These are phyloP conservation scores for Thecocarcelia acutangulata DNA, from an alignment of 2,888 invertebrate genomes.

Conservation along the genomic window DNA sequence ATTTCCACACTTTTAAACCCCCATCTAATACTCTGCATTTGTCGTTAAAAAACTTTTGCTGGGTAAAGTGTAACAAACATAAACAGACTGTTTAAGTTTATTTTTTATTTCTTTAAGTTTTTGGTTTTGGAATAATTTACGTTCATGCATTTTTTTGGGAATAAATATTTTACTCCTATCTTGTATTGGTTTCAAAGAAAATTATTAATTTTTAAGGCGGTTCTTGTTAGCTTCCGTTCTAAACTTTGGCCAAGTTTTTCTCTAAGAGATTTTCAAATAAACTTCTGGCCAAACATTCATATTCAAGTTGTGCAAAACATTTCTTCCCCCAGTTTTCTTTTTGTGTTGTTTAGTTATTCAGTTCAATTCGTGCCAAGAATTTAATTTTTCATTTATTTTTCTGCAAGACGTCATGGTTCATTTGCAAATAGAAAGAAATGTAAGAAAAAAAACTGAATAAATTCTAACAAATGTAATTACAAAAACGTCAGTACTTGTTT, in stretches of 20 bases:
- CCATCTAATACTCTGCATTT: no score
- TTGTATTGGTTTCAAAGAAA: conserved; percentile 45
- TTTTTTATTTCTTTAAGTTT: no score
- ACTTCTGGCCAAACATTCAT: conserved; percentile 54
- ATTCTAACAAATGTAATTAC: conserved; percentile 57
- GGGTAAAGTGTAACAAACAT: no score
- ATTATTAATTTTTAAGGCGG: conserved; percentile 58
- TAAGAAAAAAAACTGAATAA: conserved; percentile 26
- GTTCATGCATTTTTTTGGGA: conserved; percentile 17
- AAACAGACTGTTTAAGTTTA: no score
- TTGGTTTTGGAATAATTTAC: conserved; percentile 6
- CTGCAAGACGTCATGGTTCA: conserved; percentile 53
- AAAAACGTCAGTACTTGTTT: conserved; percentile 48
- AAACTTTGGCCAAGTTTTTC: conserved; percentile 19
- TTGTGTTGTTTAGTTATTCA: conserved; percentile 26
- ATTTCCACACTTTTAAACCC: no score
- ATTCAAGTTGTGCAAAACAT: conserved; percentile 45
- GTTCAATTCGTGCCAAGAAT: conserved; percentile 59
- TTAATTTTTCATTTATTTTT: conserved; percentile 32
- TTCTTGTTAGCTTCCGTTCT: conserved; percentile 16
- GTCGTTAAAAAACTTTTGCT: no score
- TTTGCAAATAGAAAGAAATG: conserved; percentile 47
- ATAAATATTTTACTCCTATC: conserved; percentile 39
- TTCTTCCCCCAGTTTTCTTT: conserved; percentile 29
- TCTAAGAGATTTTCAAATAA: conserved; percentile 26